These are phyloP conservation scores for Thymelicus lineola DNA, from an alignment of 2,888 invertebrate species.

Conservation along the genomic window DNA sequence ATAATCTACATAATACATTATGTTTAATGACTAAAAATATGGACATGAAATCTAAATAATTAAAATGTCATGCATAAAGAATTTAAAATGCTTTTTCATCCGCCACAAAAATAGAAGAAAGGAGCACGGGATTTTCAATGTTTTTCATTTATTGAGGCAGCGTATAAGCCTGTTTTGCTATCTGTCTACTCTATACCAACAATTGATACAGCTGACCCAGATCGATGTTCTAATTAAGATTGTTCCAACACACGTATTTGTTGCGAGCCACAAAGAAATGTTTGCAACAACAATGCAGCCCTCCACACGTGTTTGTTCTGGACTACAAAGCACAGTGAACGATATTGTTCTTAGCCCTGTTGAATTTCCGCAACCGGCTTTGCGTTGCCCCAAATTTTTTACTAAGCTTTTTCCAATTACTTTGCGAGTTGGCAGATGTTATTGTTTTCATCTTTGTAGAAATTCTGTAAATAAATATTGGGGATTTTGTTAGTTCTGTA, in stretches of 20 bases:
- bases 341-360: slow-evolving; percentile 36
- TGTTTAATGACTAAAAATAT: neutral
- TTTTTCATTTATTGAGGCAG: neutral
- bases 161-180: slow-evolving; percentile 10
- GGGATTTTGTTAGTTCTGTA: neutral
- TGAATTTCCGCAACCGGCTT: slow-evolving; percentile 30
- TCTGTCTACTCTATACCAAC: slow-evolving; percentile 23
- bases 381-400: slow-evolving; percentile 34
- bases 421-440: slow-evolving; percentile 17
- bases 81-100: neutral
- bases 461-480: neutral
- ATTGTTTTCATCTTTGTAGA: slow-evolving; percentile 4
- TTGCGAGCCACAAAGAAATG: slow-evolving; percentile 36
- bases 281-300: slow-evolving; percentile 37
- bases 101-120: too few species aligned
- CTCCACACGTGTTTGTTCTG: slow-evolving; percentile 33
- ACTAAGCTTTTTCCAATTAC: slow-evolving; percentile 31
- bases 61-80: neutral
- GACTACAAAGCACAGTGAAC: slow-evolving; percentile 34
- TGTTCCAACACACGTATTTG: slow-evolving; percentile 35
- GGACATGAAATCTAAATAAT: neutral
- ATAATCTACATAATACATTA: too few species aligned
- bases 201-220: slow-evolving; percentile 30
- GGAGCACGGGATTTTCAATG: too few species aligned
- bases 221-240: slow-evolving; percentile 39